Percentiles rank a stretch among this genome's conserved stretches.
Conservation (phyloP, 1,140 invertebrate genomes). For the Drosophila prosaltans region DNA sequence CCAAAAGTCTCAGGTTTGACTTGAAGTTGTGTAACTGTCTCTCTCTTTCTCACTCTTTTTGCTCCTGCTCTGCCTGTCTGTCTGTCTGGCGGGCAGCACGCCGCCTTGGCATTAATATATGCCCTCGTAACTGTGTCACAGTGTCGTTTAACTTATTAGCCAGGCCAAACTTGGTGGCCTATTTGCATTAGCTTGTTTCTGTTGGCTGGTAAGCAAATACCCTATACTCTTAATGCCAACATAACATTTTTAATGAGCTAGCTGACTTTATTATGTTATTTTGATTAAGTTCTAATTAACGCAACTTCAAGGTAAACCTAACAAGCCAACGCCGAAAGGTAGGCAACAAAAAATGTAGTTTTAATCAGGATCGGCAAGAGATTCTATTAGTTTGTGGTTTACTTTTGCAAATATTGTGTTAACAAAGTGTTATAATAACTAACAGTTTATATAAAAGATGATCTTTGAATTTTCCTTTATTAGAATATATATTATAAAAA, state of each 20-base stretch:
- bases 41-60: background rate
- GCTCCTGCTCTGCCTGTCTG: background rate
- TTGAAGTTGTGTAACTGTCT: slow-evolving; percentile 7
- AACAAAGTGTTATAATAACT: too few species aligned
- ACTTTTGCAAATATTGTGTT: too few species aligned
- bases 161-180: slow-evolving; percentile 61
- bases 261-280: slow-evolving; percentile 5
- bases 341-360: background rate
- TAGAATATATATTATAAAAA: too few species aligned
- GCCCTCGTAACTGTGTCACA: slow-evolving; percentile 65
- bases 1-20: slow-evolving; percentile 16
- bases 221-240: slow-evolving; percentile 6
- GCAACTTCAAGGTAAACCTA: background rate
- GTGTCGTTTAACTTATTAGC: slow-evolving; percentile 79
- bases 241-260: slow-evolving; percentile 7
- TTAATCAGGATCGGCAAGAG: too few species aligned
- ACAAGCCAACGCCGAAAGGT: background rate
- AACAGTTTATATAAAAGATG: too few species aligned
- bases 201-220: background rate
- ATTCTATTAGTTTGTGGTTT: too few species aligned
- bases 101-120: slow-evolving; percentile 75
- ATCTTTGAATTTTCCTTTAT: too few species aligned
- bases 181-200: slow-evolving; percentile 68
- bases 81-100: slow-evolving; percentile 57
- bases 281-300: slow-evolving; percentile 6